Evolutionary conservation across 2,888 invertebrate species (phyloP), one percentile per base, ranked within the genome.

Genomic region (Aleiodes leptofemur): DNA sequence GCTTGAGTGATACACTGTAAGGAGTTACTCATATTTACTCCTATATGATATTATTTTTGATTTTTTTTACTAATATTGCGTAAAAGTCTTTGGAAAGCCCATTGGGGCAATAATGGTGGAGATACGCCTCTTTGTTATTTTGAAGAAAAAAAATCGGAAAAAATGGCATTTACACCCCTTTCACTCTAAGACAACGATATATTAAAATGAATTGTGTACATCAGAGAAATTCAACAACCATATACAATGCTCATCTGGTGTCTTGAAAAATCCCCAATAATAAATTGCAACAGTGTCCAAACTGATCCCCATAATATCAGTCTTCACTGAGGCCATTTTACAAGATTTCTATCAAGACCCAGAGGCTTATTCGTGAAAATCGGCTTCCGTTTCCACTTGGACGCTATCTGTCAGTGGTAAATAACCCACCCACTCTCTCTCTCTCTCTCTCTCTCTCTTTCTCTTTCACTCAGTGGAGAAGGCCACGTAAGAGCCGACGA

Each of bases 231-330:
- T 13, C 43, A 14, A 3, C 9, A 11, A 64, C 23, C 48, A 68
- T 68, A 68, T 68, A 68, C 34, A 68, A 51, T 68, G 29, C 68
- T 68, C 68, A 68, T 68, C 68, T 73, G 51, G 51, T 38, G 70
- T 38, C 57, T 61, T 50, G 48, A 69, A 43, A 43, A 77, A 81
- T 81, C 76, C 78, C 55, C 34, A 66, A 73, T 77, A 82, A 83
- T 80, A 83, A 81, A 82, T 86, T 83, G 86, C 78, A 55, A 78
- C 81, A 82, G 82, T 78, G 81, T 79, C 72, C 74, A 79, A 43
- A 78, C 79, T 83, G 84, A 84, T 84, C 84, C 83, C 81, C 75
- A 81, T 85, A 85, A 86, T 86, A 87, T 87, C 85, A 85, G 85
- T 87, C 86, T 85, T 83, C 82, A 81, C 80, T 78, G 78, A 61